A percentile compares a stretch with the other conserved stretches of the same genome.
These are phyloP conservation scores for Sesamia nonagrioides DNA, from an alignment of 1,140 invertebrate genomes.

Conservation along the genomic window DNA sequence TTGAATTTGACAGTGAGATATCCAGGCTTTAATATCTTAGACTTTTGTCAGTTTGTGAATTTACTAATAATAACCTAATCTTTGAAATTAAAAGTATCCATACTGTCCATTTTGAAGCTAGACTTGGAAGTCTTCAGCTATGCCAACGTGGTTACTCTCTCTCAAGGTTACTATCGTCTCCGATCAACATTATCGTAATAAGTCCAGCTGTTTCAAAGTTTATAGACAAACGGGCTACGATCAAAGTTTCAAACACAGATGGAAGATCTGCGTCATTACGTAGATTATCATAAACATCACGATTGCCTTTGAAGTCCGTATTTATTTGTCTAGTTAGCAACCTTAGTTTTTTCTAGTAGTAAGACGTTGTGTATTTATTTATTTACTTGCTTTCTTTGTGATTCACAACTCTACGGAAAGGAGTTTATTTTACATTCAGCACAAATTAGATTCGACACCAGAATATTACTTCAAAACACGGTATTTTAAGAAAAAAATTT, in stretches of 20 bases:
- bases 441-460: too few relatives aligned
- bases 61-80: too few relatives aligned
- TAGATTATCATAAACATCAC: neutral
- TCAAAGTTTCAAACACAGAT: slow-evolving; percentile 3
- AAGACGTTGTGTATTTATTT: neutral
- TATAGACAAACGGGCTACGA: neutral
- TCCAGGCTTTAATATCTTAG: too few relatives aligned
- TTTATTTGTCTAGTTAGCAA: neutral
- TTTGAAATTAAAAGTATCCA: too few relatives aligned
- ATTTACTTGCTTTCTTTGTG: neutral
- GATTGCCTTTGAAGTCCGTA: neutral
- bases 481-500: too few relatives aligned
- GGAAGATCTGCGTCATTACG: neutral
- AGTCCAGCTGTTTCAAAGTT: slow-evolving; percentile 13
- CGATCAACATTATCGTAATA: neutral
- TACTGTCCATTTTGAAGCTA: too few relatives aligned
- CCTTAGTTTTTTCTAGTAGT: neutral
- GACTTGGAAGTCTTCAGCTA: neutral
- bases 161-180: slow-evolving; percentile 2
- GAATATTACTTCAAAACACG: too few relatives aligned
- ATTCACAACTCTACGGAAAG: neutral
- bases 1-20: too few relatives aligned
- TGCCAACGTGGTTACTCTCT: neutral
- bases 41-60: too few relatives aligned
- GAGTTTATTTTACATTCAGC: neutral